phyloP scores from a whole-genome alignment of 2,888 invertebrate genomes.

The Andrena marginata region DNA sequence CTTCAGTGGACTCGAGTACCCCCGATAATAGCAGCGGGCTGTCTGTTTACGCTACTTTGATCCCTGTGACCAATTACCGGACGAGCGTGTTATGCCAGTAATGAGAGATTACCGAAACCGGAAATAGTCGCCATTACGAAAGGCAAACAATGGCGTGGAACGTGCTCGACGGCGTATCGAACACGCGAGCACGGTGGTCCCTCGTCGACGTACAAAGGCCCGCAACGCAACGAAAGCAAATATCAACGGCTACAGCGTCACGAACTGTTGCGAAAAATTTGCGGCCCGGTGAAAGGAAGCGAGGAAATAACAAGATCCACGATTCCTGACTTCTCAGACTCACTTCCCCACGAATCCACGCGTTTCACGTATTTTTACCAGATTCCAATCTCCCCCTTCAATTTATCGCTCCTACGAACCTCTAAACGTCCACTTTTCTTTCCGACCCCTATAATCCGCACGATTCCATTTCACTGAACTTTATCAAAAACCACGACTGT shows the following conservation, averaged over 20 bases:
- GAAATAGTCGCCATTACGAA: slow-evolving; percentile 64
- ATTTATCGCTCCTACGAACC: neutral
- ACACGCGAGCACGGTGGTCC: slow-evolving; percentile 52
- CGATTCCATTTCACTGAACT: too few species aligned
- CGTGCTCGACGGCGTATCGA: slow-evolving; percentile 62
- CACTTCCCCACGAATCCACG: neutral
- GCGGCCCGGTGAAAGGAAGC: slow-evolving; percentile 30
- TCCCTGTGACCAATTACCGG: slow-evolving; percentile 48
- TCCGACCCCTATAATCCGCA: too few species aligned
- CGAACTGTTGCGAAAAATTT: slow-evolving; percentile 45
- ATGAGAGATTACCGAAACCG: slow-evolving; percentile 67
- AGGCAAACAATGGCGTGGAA: slow-evolving; percentile 69
- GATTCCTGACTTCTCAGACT: neutral
- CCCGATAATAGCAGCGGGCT: slow-evolving; percentile 27
- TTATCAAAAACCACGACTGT: too few species aligned
- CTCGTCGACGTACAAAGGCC: slow-evolving; percentile 26
- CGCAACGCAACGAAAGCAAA: slow-evolving; percentile 39
- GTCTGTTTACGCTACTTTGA: slow-evolving; percentile 15
- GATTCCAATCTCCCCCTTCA: neutral
- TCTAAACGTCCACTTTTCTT: neutral
- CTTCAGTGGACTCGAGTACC: slow-evolving; percentile 9
- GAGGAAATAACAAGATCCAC: slow-evolving; percentile 24
- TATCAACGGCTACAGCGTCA: slow-evolving; percentile 34
- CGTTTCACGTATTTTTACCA: neutral
- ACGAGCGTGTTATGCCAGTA: slow-evolving; percentile 58